Conservation (phyloP, 2,113 vertebrate genomes). For the Galemys pyrenaicus region DNA sequence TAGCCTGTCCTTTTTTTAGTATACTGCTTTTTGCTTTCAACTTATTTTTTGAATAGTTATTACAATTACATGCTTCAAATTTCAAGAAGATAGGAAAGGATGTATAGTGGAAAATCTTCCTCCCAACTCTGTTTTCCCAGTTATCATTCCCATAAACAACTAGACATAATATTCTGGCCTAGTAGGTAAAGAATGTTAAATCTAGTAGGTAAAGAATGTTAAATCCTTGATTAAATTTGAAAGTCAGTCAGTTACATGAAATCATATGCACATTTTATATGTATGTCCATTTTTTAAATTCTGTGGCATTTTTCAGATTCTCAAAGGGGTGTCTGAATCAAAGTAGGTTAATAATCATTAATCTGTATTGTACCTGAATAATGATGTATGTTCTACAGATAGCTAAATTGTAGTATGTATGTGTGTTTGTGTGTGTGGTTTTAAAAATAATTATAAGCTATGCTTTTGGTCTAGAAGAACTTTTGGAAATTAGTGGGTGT, state of each 20-base stretch:
- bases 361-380: constrained; percentile 13
- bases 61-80: background rate
- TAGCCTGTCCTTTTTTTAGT: constrained; percentile 2
- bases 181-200: no score
- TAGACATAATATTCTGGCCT: background rate
- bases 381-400: background rate
- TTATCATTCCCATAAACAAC: background rate
- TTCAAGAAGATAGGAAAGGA: constrained; percentile 13
- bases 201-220: background rate
- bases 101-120: background rate
- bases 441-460: constrained; percentile 31
- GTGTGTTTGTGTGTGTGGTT: background rate
- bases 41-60: background rate
- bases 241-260: background rate
- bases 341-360: background rate
- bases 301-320: constrained; percentile 2
- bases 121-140: background rate
- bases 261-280: background rate
- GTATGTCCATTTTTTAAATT: background rate
- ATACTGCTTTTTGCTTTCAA: background rate
- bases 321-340: background rate
- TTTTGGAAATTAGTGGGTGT: constrained; percentile 3
- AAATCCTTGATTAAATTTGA: constrained; percentile 11
- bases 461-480: constrained; percentile 19
- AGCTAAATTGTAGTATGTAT: background rate